phyloP scores from a whole-genome alignment of 2,113 vertebrate genomes.

The Plotosus lineatus region DNA sequence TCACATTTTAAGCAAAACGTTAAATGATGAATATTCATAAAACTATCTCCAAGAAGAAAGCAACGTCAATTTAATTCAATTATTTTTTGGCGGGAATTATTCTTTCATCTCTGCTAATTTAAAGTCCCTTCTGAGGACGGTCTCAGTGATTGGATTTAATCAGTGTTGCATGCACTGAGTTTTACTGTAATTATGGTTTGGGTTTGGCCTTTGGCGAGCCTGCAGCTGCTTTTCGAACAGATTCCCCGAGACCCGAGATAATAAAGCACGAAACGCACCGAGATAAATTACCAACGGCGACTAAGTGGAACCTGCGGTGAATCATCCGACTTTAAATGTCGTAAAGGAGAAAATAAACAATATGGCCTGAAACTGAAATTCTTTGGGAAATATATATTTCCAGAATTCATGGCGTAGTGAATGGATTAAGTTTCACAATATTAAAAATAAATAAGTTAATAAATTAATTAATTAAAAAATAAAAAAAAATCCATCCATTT shows the following conservation, averaged over 20 bases:
- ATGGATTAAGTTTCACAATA: not conserved
- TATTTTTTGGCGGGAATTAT: conserved; percentile 89
- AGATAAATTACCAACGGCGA: not conserved
- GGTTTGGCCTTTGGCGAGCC: conserved; percentile 48
- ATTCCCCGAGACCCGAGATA: conserved; percentile 4
- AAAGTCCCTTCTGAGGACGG: conserved; percentile 74
- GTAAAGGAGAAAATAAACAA: not conserved
- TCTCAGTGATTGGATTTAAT: conserved; percentile 85
- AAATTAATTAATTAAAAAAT: too few relatives aligned
- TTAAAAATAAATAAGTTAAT: too few relatives aligned
- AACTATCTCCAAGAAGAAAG: conserved; percentile 82
- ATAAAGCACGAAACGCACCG: conserved; percentile 11
- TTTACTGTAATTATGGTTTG: conserved; percentile 66
- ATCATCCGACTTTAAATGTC: conserved; percentile 15
- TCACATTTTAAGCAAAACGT: conserved; percentile 76
- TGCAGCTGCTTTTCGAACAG: not conserved
- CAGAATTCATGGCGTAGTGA: not conserved
- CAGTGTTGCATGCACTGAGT: conserved; percentile 77
- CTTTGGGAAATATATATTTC: not conserved
- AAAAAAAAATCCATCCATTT: too few relatives aligned
- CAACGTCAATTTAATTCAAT: conserved; percentile 88
- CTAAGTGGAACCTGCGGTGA: not conserved
- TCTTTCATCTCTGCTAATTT: conserved; percentile 71
- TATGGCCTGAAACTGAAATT: not conserved
- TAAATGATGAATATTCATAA: conserved; percentile 84